Base-by-base conservation (phyloP, 1,140 invertebrate species). In the Trachymyrmex septentrionalis region DNA sequence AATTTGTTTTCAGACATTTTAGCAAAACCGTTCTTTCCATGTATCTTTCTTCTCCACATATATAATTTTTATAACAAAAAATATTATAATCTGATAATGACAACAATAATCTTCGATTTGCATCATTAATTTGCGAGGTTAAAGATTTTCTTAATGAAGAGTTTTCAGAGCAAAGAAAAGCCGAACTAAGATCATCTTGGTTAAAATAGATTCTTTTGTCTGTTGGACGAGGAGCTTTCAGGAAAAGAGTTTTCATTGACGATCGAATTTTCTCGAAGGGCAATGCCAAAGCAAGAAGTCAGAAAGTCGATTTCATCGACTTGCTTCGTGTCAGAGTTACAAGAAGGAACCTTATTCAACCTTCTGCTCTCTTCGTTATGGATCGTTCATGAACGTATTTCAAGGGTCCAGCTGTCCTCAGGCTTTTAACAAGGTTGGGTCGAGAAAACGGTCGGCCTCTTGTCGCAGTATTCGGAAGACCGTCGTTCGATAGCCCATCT, bases 231-330 rank as follows among this genome's bases (percentile, higher is more conserved):
- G 88, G 86, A 82, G 63, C 80, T 64, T 75, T 91, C 72, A 64
- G 78, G 88, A 76, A 91, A 91, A 89, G 76, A 53, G 80, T 88
- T 89, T 86, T 85, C 84, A 67, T 71, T 71, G 81, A 88, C 89
- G 90, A 89, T 88, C 85, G 87, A 91, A 91, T 91, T 84, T 88
- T 88, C 44, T 21, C 19, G 66, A 14, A 64, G n/a, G 16, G 67
- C 69, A 53, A 24, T 21, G 66, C 61, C n/a, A 71, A 87, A 69
- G 38, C n/a, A 66, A 85, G 24, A 73, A 64, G 53, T 57, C 66
- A 75, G 53, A 76, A 78, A 87, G 84, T 89, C 80, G 85, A 87
- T 85, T 78, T 61, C 55, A 27, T 27, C 27, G 21, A 75, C 16
- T 71, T 9, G n/a, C 59, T 59, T 85, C 38, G 24, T 19, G 24